Conservation (phyloP, 1,140 invertebrate genomes). For the Penaeus japonicus region DNA sequence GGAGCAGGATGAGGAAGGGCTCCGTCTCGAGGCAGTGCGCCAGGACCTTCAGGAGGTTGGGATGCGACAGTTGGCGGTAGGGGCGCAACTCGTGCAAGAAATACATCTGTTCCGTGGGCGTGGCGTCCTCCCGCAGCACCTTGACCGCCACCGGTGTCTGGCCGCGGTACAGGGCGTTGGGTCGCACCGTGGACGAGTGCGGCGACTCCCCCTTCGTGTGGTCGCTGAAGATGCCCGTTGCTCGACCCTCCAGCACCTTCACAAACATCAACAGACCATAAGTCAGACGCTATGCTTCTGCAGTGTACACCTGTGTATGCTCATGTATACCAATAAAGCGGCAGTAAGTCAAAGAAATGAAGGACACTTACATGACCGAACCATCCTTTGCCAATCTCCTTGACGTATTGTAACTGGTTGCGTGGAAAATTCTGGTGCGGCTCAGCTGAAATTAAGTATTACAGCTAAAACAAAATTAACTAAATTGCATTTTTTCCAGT, state of each 20-base stretch:
- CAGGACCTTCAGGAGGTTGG: conserved; percentile 71
- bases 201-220: conserved; percentile 59
- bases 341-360: background rate
- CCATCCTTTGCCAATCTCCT: conserved; percentile 85
- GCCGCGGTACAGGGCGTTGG: background rate
- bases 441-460: conserved; percentile 65
- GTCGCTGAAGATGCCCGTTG: conserved; percentile 68
- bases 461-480: too few species aligned
- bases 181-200: conserved; percentile 61
- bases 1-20: conserved; percentile 74
- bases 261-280: background rate
- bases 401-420: conserved; percentile 80
- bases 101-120: conserved; percentile 72
- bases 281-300: too few species aligned
- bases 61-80: conserved; percentile 73
- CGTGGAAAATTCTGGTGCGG: conserved; percentile 76
- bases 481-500: too few species aligned
- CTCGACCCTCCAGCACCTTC: conserved; percentile 78
- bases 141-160: conserved; percentile 71
- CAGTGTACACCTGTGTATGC: too few species aligned
- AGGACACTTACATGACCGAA: conserved; percentile 76
- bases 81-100: conserved; percentile 77
- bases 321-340: too few species aligned
- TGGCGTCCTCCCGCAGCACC: conserved; percentile 77
- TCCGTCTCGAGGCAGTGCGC: conserved; percentile 73